These are phyloP conservation scores for Campoplex capitator DNA, from an alignment of 2,888 invertebrate species.

Conservation along the genomic window DNA sequence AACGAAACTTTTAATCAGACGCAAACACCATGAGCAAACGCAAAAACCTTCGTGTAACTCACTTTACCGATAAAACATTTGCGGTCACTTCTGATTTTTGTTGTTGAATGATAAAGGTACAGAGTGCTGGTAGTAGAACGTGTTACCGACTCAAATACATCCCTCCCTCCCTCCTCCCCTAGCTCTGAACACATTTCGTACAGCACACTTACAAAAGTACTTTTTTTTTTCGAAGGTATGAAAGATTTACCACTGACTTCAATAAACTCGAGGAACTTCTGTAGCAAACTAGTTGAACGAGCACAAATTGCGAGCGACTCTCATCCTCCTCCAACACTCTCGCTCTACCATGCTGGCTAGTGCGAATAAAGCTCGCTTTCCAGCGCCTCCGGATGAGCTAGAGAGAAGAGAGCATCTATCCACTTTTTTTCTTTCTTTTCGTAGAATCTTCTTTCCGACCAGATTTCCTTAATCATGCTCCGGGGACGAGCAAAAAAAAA, in stretches of 20 bases:
- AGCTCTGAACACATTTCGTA: slow-evolving; percentile 14
- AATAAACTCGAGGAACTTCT: slow-evolving; percentile 77
- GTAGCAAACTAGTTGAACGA: slow-evolving; percentile 75
- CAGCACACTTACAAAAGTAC: slow-evolving; percentile 36
- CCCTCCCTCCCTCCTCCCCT: neutral
- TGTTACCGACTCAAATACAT: slow-evolving; percentile 36
- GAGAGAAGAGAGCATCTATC: slow-evolving; percentile 59
- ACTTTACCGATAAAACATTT: slow-evolving; percentile 77
- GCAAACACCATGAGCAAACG: slow-evolving; percentile 79
- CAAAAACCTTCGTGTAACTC: slow-evolving; percentile 70
- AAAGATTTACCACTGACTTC: slow-evolving; percentile 71
- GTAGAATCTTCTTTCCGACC: slow-evolving; percentile 57
- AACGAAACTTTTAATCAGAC: slow-evolving; percentile 79
- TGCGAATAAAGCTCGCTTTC: slow-evolving; percentile 74
- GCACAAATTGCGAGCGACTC: slow-evolving; percentile 75
- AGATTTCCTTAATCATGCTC: slow-evolving; percentile 69
- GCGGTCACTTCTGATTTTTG: slow-evolving; percentile 55
- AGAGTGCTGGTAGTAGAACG: slow-evolving; percentile 18
- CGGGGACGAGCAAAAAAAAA: slow-evolving; percentile 36
- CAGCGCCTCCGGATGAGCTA: slow-evolving; percentile 63
- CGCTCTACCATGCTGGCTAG: slow-evolving; percentile 50
- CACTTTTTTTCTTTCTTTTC: slow-evolving; percentile 19
- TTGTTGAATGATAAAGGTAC: slow-evolving; percentile 28
- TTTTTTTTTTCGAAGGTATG: slow-evolving; percentile 28
- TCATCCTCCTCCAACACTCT: neutral